Base-by-base conservation (phyloP, 1,140 invertebrate species). In the Thalassaphorura encarpata region DNA sequence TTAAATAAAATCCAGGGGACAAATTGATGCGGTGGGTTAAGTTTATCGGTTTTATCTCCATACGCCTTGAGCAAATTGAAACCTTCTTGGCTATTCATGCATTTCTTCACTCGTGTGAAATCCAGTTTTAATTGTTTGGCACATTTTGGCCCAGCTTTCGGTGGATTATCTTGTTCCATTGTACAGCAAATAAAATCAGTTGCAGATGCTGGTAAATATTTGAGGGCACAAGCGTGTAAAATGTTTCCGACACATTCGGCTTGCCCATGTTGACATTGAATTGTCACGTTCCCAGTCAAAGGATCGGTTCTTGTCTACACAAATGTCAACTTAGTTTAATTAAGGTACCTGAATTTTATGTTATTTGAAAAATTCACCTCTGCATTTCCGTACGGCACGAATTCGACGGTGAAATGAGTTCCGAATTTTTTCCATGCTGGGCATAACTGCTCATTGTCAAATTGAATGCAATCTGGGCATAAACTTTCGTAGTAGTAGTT, bases 351-450 rank as follows among this genome's bases (percentile, higher is more conserved):
- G n/a, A n/a, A n/a, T n/a, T n/a, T n/a, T n/a, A n/a, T n/a, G n/a
- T 48, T n/a, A 3, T 46, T 50, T 6, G 40, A 54, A 43, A 46
- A 13, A 31, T 13, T 48, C 41, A 57, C 60, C 26, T 58, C 28
- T 3, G 87, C 83, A 72, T 90, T 89, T 56, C 89, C 89, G 68
- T 83, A 91, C 1, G 89, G 85, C 49, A 83, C 73, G 27, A 80
- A 75, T 21, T 72, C 67, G 33, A 82, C 67, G 36, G 77, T 67
- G 3, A 82, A 66, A 52, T 75, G 73, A 0, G 73, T 58, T 29
- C 46, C 47, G 43, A 83, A 64, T 46, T 72, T 66, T 3, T 70
- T 58, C 67, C 78, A 75, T 0, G 76, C 69, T 2, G 70, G 70
- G 53, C 66, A 70, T 19, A 80, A 66, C 64, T 85, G 77, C 2